phyloP scores from a whole-genome alignment of 2,113 vertebrate species.

The Trichomycterus rosablanca region DNA sequence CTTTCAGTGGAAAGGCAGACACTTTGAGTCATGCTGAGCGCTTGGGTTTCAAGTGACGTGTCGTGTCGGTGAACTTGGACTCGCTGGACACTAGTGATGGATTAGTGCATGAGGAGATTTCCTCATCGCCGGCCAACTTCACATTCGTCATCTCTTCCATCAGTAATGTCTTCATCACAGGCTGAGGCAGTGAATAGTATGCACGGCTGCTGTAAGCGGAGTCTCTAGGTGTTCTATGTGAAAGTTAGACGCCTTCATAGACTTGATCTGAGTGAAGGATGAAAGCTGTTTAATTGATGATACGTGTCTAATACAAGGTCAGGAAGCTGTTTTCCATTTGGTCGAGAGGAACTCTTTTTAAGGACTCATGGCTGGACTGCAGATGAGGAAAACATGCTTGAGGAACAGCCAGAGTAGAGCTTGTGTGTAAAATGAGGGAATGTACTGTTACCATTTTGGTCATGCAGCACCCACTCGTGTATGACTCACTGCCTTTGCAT shows the following conservation, averaged over 20 bases:
- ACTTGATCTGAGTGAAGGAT: neutral
- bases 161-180: constrained; percentile 23
- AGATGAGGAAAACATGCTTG: neutral
- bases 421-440: neutral
- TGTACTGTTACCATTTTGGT: constrained; percentile 23
- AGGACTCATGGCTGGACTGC: too few relatives aligned
- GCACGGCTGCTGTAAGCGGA: neutral
- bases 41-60: constrained; percentile 17
- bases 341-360: too few relatives aligned
- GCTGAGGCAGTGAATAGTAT: neutral
- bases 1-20: constrained; percentile 3
- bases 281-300: too few relatives aligned
- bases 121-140: neutral
- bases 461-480: constrained; percentile 24
- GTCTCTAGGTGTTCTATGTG: neutral
- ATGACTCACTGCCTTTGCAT: constrained; percentile 31
- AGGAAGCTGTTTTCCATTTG: too few relatives aligned
- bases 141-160: constrained; percentile 7
- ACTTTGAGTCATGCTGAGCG: constrained; percentile 6
- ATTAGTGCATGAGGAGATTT: constrained; percentile 11
- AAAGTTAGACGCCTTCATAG: too few relatives aligned
- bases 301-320: too few relatives aligned
- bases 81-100: neutral
- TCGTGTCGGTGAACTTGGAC: neutral
- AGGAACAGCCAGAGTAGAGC: neutral